Base-by-base conservation (phyloP, 2,888 invertebrate species). In the Acrobasis consociella region DNA sequence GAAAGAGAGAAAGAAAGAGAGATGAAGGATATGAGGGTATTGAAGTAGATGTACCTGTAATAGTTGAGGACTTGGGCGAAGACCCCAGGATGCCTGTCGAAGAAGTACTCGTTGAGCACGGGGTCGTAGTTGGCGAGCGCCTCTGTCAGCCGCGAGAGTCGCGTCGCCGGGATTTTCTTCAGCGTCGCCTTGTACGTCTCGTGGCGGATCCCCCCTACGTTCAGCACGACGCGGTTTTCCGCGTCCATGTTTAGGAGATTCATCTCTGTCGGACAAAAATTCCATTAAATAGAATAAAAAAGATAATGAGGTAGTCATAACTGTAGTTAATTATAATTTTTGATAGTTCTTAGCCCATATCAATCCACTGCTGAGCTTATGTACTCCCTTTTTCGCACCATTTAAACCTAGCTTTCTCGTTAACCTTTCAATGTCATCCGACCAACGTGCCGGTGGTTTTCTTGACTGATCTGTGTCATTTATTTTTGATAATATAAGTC, bases 71-170 rank as follows among this genome's bases (percentile, higher is more conserved):
- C 97, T 93, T 99, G 99, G 64, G 98, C 98, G 91, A 99, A 99
- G 74, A 94, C 99, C 62, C 98, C 99, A 42, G 99, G 99, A 93
- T 99, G 99, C 74, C 98, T 93, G 92, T 99, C 99, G 93, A 99
- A 99, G 95, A 99, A 99, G 94, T 99, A 99, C 93, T 99, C 99
- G 92, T 99, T 99, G 80, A 99, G 95, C 80, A 99, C 97, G 59
- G 99, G 99, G 93, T 99, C 99, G 93, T 99, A 99, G 93, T 99
- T 99, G 84, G 98, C 99, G 78, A 99, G 94, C 55, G 99, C 99
- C 92, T 99, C 99, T 67, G 98, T 98, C 72, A 99, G 94, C 69
- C 98, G 94, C 60, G 99, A 99, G 72, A 99, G 94, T 69, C 99
- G 94, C 62, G 99, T 99, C 79, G 99, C 99, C 49, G 99, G 99